Conservation (phyloP, 1,140 invertebrate genomes). For the Heliconius hermathena region DNA sequence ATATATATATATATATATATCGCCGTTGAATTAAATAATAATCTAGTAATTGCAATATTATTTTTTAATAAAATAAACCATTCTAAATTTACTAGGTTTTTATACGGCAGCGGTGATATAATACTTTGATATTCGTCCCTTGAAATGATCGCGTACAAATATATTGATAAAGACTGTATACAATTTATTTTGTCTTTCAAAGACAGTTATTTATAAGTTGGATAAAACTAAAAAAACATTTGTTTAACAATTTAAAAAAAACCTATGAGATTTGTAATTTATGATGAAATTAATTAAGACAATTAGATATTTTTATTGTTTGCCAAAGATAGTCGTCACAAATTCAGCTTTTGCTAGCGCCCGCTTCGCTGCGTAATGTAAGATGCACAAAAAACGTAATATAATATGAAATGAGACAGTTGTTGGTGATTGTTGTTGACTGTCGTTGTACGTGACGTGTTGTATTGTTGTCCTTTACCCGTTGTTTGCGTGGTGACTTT, state of each 20-base stretch:
- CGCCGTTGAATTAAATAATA: neutral
- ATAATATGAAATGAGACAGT: conserved; percentile 15
- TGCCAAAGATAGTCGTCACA: conserved; percentile 18
- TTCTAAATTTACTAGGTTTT: neutral
- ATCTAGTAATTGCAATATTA: neutral
- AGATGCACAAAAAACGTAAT: conserved; percentile 24
- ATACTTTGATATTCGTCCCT: neutral
- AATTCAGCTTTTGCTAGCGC: conserved; percentile 13
- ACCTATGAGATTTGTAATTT: neutral
- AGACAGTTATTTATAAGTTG: conserved; percentile 27
- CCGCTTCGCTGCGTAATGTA: conserved; percentile 12
- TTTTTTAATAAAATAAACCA: neutral
- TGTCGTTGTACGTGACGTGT: conserved; percentile 30
- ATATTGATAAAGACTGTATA: neutral
- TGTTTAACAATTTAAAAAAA: neutral
- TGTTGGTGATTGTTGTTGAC: conserved; percentile 25
- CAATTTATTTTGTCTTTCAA: conserved; percentile 23
- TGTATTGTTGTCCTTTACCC: conserved; percentile 21
- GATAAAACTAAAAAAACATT: neutral
- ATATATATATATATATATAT: neutral
- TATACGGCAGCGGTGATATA: neutral
- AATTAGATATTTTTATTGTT: conserved; percentile 3
- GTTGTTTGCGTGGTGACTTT: conserved; percentile 23
- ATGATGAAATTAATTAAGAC: neutral
- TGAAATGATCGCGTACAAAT: conserved; percentile 8